Conservation (phyloP, 2,888 invertebrate genomes). For the Adela reaumurella region DNA sequence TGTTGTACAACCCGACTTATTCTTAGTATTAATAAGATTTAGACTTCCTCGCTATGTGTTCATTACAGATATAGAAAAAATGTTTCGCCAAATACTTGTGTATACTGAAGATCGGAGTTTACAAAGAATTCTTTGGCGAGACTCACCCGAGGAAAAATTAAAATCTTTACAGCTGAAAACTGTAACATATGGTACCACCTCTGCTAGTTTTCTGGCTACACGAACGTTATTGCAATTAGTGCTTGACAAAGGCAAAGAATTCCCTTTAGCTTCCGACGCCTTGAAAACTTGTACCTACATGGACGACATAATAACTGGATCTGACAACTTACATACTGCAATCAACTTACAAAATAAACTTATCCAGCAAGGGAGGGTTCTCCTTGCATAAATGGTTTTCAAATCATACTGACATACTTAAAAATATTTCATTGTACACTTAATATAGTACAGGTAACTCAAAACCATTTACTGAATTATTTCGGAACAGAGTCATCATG, state of each 20-base stretch:
- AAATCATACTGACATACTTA: not conserved
- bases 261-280: slow-evolving; percentile 12
- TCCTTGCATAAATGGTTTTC: slow-evolving; percentile 17
- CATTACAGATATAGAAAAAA: slow-evolving; percentile 18
- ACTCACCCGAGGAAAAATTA: slow-evolving; percentile 5
- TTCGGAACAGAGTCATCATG: not conserved
- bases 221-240: slow-evolving; percentile 13
- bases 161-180: slow-evolving; percentile 10
- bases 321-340: slow-evolving; percentile 12
- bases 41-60: slow-evolving; percentile 13
- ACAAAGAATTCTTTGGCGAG: slow-evolving; percentile 17
- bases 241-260: too few relatives aligned
- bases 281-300: slow-evolving; percentile 13
- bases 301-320: slow-evolving; percentile 15
- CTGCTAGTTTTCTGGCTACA: slow-evolving; percentile 14
- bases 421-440: not conserved
- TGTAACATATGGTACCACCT: slow-evolving; percentile 13
- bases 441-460: not conserved
- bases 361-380: slow-evolving; percentile 16
- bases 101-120: slow-evolving; percentile 11
- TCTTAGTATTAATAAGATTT: slow-evolving; percentile 17
- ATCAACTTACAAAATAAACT: slow-evolving; percentile 12
- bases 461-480: not conserved
- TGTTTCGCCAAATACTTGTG: slow-evolving; percentile 19
- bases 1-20: slow-evolving; percentile 15